Base-by-base conservation (phyloP, 2,888 invertebrate genomes). In the Argynnis bischoffii region DNA sequence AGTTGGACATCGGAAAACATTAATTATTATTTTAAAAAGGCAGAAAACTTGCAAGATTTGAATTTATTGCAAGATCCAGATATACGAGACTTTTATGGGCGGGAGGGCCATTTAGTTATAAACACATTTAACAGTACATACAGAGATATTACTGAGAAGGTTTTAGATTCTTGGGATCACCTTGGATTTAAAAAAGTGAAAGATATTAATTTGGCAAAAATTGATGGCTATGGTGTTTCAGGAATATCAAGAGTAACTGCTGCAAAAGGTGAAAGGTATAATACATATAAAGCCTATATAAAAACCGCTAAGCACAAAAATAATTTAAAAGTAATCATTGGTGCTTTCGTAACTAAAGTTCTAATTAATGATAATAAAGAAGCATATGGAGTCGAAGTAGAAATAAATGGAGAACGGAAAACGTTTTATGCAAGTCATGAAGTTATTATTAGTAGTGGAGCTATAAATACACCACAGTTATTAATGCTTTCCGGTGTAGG, bases 1-100 rank as follows among this genome's bases (percentile, higher is more conserved):
- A 93, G 93, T 8, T 95, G 95, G 95, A 72, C 75, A 57, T 93
- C 93, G 74, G 77, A 92, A 50, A 86, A 92, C n/a, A 91, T 94
- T 3, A 71, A 82, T 0, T 75, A 86, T 6, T 94, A 93, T 72
- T 93, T 88, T 16, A 89, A 86, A 31, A 94, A 94, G 75, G 87
- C 89, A 0, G 93, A 95, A 82, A 96, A 1, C 69, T 76, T 86
- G 15, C 85, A 89, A 73, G 77, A 84, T 51, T 21, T 72, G 69
- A 16, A 76, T 1, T 69, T 81, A 13, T 66, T 81, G 15, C 73
- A 76, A 50, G 74, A 84, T 73, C 70, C 71, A 6, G 16, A 63
- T 0, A 70, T 85, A 3, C 75, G 69, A 2, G 61, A 80, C 4
- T 77, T 79, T 55, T 93, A 93, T 69, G 93, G 92, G 1, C 76